Evolutionary conservation across 2,113 vertebrate species (phyloP), one percentile per base, ranked within the genome.

Genomic region (Sinocyclocheilus maitianheensis): DNA sequence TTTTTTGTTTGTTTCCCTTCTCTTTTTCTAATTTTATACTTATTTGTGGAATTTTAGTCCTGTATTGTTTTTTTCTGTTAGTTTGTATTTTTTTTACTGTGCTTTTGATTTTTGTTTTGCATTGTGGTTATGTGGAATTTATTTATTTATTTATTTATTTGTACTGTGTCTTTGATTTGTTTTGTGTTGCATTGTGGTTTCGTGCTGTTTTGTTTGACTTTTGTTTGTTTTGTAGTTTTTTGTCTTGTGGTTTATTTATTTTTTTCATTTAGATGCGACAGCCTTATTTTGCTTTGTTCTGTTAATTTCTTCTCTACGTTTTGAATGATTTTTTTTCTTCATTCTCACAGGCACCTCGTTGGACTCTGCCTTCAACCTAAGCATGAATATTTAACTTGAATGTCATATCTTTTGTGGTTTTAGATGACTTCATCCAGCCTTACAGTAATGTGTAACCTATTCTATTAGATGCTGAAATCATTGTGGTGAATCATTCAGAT

Each of bases 381-480:
- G 55, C 83, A 81, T 87, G 46, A 85, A 87, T 81, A 85, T 87
- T 87, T 87, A 85, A 81, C 87, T 37, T 53, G 18, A 55, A 53
- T 16, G 20, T 84, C 34, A 79, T 87, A 53, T 43, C 60, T 84
- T 84, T 87, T 80, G 72, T 65, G 37, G 43, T 77, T 78, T 60
- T 71, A 80, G 55, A 86, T 63, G n/a, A 71, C 9, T 79, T 79
- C 16, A 43, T 53, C 53, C 48, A 79, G 24, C 11, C 76, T 78
- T 72, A 83, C 30, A n/a, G 58, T 86, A 76, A 83, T 86, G 62
- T 55, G 71, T 75, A 74, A 86, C 69, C 63, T 86, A 48, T 72
- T 48, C 24, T 74, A 81, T 86, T 82, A 77, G 58, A 65, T 24
- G 18, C 24, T 78, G 46, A 60, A 80, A 55, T 46, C 11, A 30